Evolutionary conservation across 2,113 vertebrate genomes (phyloP).

Genomic region (Probosciger aterrimus): DNA sequence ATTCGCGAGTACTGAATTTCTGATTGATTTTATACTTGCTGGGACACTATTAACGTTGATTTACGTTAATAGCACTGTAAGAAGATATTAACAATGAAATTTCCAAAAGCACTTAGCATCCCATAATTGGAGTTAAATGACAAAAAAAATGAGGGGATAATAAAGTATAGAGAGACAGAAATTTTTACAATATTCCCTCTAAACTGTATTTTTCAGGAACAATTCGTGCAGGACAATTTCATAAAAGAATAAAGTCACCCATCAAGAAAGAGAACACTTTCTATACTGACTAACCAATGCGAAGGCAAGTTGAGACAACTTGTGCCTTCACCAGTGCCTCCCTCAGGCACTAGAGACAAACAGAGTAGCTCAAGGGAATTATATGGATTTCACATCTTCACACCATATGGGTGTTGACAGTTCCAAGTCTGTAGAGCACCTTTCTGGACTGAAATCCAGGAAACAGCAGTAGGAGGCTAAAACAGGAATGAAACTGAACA

Average conservation of each 20-base stretch:
- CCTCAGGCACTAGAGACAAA: neutral
- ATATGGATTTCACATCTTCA: neutral
- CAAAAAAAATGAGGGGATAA: conserved; percentile 81
- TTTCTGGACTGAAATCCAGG: neutral
- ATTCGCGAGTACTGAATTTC: conserved; percentile 88
- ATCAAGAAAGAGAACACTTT: conserved; percentile 2
- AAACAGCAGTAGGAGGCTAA: neutral
- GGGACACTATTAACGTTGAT: conserved; percentile 87
- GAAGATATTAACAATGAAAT: conserved; percentile 87
- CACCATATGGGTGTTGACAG: neutral
- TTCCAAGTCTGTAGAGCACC: neutral
- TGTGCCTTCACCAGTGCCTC: neutral
- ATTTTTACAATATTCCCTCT: conserved; percentile 76
- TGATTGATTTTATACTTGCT: conserved; percentile 80
- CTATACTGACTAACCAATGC: neutral
- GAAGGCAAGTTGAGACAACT: neutral
- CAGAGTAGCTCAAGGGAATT: neutral
- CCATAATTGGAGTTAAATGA: conserved; percentile 87
- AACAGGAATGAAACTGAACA: neutral
- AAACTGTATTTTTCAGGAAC: conserved; percentile 70
- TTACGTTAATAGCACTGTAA: conserved; percentile 86
- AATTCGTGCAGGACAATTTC: conserved; percentile 52
- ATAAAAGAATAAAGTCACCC: conserved; percentile 42
- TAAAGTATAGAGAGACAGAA: conserved; percentile 70
- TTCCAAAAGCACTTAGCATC: conserved; percentile 87